Base-by-base conservation (phyloP, 2,113 vertebrate species). In the Sander vitreus region DNA sequence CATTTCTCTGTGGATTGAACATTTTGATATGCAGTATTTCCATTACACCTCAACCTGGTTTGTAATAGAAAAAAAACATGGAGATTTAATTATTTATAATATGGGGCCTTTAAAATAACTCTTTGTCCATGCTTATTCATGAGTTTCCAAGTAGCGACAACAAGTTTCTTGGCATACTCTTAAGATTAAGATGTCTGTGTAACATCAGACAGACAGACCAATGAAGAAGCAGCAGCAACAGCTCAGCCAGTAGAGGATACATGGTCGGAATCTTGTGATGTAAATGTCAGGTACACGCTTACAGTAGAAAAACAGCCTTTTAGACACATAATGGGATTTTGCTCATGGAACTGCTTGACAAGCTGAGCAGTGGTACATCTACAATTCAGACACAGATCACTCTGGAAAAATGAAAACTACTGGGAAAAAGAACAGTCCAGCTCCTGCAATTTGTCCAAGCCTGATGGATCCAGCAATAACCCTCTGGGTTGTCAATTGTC, bases 191-290 rank as follows among this genome's bases (percentile, higher is more conserved):
- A 78, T 58, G 23, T 82, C 51, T 68, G 62, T 69, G 30, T 43
- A 12, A 59, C 19, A 18, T 70, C 76, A 66, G 63, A 62, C 51
- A 57, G 57, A 74, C 60, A 23, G 57, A 74, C 62, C 15, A 77
- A 73, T 47, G 69, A 67, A 54, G 85, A 59, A 30, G 72, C 58
- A 50, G 63, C 63, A 65, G 73, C 73, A 27, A 70, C 72, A 62
- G 60, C 76, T 81, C 55, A 10, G 55, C 3, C 60, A 33, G 69
- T 21, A 19, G 39, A 39, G 14, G 57, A 71, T 23, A 65, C 71
- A 47, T 55, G 75, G 21, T 27, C 59, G 36, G n/a, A 75, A 30
- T 78, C 36, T 59, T 48, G 57, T 74, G 80, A 75, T 6, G 5
- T 54, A 50, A 66, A 76, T 62, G 60, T 84, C 73, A 73, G 76